These are phyloP conservation scores for Drosophila pectinifera DNA, from an alignment of 1,140 invertebrate species.

Conservation along the genomic window DNA sequence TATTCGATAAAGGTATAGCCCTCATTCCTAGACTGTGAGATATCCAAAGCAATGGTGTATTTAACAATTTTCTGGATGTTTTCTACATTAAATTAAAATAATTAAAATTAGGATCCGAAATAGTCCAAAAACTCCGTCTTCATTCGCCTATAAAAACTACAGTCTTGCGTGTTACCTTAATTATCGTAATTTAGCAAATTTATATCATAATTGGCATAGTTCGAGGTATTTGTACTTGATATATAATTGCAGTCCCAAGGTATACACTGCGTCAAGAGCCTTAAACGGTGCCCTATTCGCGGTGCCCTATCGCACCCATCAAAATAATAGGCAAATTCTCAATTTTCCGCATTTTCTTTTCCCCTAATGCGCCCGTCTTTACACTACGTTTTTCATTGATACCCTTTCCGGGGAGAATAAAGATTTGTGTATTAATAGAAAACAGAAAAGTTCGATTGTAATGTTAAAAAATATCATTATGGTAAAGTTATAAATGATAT, in stretches of 20 bases:
- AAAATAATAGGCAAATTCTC: constrained; percentile 10
- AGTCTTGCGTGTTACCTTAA: neutral
- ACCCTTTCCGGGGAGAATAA: neutral
- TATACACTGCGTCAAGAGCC: neutral
- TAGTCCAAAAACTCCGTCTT: too few relatives aligned
- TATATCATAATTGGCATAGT: constrained; percentile 1
- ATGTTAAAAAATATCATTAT: neutral
- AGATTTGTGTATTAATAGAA: too few relatives aligned
- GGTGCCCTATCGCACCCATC: neutral
- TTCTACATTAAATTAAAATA: too few relatives aligned
- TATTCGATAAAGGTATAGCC: neutral
- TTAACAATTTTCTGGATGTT: too few relatives aligned
- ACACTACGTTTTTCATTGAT: neutral
- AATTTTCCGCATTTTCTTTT: constrained; percentile 6
- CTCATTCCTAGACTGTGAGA: too few relatives aligned
- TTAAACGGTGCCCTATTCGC: too few relatives aligned
- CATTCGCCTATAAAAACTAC: neutral
- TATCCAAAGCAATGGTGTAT: too few relatives aligned
- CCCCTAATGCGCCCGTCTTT: neutral
- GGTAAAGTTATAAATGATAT: too few relatives aligned
- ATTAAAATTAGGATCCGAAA: too few relatives aligned
- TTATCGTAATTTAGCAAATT: constrained; percentile 3
- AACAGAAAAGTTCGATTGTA: too few relatives aligned
- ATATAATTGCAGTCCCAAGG: constrained; percentile 4
- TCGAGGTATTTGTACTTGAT: neutral